phyloP scores from a whole-genome alignment of 2,797 vertebrate species.

The Lutra lutra region DNA sequence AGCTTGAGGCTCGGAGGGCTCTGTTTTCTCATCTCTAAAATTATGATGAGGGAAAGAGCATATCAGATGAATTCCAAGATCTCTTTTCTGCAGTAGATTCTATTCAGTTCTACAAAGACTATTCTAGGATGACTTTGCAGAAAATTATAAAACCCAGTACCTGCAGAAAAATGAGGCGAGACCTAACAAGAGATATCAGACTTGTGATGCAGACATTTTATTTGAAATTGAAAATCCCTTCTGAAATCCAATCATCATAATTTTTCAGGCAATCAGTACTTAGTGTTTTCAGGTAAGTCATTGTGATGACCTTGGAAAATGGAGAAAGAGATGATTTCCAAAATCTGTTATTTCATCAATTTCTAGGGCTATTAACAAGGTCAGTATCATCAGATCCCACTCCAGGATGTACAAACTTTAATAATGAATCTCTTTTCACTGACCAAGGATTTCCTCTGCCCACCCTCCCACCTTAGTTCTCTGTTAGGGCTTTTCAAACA shows the following conservation, averaged over 20 bases:
- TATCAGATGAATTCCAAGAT: neutral
- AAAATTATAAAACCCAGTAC: slow-evolving; percentile 21
- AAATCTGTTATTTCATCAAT: slow-evolving; percentile 51
- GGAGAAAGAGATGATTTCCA: slow-evolving; percentile 43
- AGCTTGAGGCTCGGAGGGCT: neutral
- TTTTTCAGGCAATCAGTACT: slow-evolving; percentile 46
- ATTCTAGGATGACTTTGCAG: slow-evolving; percentile 56
- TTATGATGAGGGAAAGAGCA: neutral
- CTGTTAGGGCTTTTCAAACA: slow-evolving; percentile 48
- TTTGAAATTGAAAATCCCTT: slow-evolving; percentile 49
- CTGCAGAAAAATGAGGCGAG: neutral
- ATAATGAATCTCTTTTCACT: slow-evolving; percentile 16
- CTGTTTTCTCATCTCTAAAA: slow-evolving; percentile 10
- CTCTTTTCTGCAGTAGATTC: slow-evolving; percentile 41
- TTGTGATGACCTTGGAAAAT: slow-evolving; percentile 63
- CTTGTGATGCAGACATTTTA: neutral
- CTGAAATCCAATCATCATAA: slow-evolving; percentile 38
- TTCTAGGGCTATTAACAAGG: slow-evolving; percentile 38
- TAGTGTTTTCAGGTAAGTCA: slow-evolving; percentile 56
- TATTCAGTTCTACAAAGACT: slow-evolving; percentile 40
- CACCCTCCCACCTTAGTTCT: neutral
- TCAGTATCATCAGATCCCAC: slow-evolving; percentile 44
- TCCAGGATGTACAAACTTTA: slow-evolving; percentile 48
- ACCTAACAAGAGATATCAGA: neutral
- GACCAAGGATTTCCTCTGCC: neutral